These are phyloP conservation scores for Neodiprion lecontei DNA, from an alignment of 1,140 invertebrate genomes.

Conservation along the genomic window DNA sequence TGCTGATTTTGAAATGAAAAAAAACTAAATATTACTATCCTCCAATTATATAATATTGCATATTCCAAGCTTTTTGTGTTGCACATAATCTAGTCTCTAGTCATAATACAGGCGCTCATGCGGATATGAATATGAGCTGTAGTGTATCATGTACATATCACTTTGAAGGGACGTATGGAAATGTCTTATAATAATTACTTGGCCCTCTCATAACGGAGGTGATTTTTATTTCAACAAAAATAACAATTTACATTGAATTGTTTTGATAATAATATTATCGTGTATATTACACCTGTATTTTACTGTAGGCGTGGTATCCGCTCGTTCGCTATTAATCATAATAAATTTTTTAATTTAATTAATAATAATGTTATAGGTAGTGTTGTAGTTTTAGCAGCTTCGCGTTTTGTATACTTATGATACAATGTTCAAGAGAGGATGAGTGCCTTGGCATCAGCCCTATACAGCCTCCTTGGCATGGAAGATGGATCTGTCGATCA, in stretches of 20 bases:
- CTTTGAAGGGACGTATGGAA: too few species aligned
- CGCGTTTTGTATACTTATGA: conserved; percentile 22
- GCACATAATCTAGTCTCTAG: too few species aligned
- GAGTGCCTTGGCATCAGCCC: conserved; percentile 38
- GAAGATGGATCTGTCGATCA: conserved; percentile 24
- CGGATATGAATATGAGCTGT: too few species aligned
- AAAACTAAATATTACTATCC: too few species aligned
- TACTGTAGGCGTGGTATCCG: conserved; percentile 57
- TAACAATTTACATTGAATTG: conserved; percentile 64
- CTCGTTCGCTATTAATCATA: conserved; percentile 55
- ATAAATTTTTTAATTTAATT: conserved; percentile 27
- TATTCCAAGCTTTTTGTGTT: too few species aligned
- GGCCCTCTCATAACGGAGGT: conserved; percentile 55
- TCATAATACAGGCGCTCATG: too few species aligned
- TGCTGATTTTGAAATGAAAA: too few species aligned
- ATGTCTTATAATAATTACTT: neutral
- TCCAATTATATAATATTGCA: too few species aligned
- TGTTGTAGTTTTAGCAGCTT: conserved; percentile 23
- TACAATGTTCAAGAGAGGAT: conserved; percentile 35
- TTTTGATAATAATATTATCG: conserved; percentile 61
- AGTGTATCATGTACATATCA: too few species aligned
- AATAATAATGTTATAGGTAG: conserved; percentile 42
- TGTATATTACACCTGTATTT: conserved; percentile 58
- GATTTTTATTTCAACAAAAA: conserved; percentile 65
- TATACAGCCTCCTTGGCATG: conserved; percentile 43